These are phyloP conservation scores for Hycleus cichorii DNA, from an alignment of 1,140 invertebrate species.

Conservation along the genomic window DNA sequence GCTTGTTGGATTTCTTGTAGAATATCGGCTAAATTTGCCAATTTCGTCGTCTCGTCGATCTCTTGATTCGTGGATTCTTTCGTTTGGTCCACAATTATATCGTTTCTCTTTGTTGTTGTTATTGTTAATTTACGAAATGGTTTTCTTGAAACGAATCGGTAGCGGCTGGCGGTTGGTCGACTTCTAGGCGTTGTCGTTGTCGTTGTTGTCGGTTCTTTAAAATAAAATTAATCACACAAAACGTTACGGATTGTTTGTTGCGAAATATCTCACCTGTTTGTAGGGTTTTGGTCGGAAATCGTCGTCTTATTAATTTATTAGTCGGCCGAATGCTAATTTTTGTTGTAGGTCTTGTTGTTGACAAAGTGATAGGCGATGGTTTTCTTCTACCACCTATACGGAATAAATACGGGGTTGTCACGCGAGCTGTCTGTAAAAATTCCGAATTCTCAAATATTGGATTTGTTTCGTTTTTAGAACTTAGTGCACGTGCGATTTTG, in stretches of 20 bases:
- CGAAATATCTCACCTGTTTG: slow-evolving; percentile 28
- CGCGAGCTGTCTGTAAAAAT: slow-evolving; percentile 6
- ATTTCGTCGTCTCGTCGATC: slow-evolving; percentile 22
- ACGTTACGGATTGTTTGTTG: not conserved
- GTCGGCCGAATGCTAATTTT: slow-evolving; percentile 22
- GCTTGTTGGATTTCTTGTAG: slow-evolving; percentile 32
- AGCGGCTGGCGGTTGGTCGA: slow-evolving; percentile 3
- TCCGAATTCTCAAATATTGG: no score
- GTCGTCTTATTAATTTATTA: slow-evolving; percentile 21
- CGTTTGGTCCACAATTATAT: slow-evolving; percentile 19
- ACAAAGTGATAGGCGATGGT: slow-evolving; percentile 12
- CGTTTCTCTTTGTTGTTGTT: not conserved
- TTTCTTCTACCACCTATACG: slow-evolving; percentile 20
- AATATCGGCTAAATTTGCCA: slow-evolving; percentile 24
- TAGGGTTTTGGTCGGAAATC: slow-evolving; percentile 21
- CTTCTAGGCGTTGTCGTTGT: not conserved
- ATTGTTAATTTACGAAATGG: slow-evolving; percentile 8
- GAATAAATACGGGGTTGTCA: slow-evolving; percentile 15
- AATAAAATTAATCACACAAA: not conserved
- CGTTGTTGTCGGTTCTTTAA: slow-evolving; percentile 6
- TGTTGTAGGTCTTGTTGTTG: slow-evolving; percentile 25
- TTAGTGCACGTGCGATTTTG: no score
- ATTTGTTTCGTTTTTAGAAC: no score
- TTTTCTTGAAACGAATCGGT: slow-evolving; percentile 21
- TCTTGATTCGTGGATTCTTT: slow-evolving; percentile 26